A percentile compares a stretch with the other conserved stretches of the same genome.
Conservation (phyloP, 1,140 invertebrate genomes). For the Chelonus insularis region DNA sequence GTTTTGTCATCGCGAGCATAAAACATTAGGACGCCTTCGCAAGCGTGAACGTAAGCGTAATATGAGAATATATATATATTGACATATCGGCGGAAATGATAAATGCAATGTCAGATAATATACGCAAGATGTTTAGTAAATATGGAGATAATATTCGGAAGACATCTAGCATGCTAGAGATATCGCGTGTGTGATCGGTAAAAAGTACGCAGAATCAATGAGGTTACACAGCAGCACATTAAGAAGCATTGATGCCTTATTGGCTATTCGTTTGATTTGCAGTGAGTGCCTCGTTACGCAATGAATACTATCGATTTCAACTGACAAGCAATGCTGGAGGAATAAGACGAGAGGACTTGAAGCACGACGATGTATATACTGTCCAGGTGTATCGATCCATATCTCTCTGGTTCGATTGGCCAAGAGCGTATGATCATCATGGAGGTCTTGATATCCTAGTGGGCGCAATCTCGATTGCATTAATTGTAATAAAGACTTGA, state of each 20-base stretch:
- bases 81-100: background rate
- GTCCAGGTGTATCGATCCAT: constrained; percentile 14
- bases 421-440: background rate
- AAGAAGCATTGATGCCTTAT: constrained; percentile 37
- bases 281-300: constrained; percentile 47
- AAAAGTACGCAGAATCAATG: constrained; percentile 9
- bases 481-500: background rate
- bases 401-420: constrained; percentile 2
- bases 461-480: constrained; percentile 4
- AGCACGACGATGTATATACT: constrained; percentile 2
- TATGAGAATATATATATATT: background rate
- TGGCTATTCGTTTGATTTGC: constrained; percentile 48
- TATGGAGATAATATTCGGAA: constrained; percentile 5
- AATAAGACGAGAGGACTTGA: background rate
- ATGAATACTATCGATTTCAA: constrained; percentile 43
- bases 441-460: background rate
- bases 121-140: background rate
- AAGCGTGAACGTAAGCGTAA: constrained; percentile 7
- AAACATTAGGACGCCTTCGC: background rate
- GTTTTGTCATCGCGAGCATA: constrained; percentile 3
- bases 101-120: background rate
- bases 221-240: constrained; percentile 7
- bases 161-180: background rate
- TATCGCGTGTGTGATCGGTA: constrained; percentile 10
- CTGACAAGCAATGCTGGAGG: background rate